Base-by-base conservation (phyloP, 2,888 invertebrate genomes). In the Orthonychiurus folsomi region DNA sequence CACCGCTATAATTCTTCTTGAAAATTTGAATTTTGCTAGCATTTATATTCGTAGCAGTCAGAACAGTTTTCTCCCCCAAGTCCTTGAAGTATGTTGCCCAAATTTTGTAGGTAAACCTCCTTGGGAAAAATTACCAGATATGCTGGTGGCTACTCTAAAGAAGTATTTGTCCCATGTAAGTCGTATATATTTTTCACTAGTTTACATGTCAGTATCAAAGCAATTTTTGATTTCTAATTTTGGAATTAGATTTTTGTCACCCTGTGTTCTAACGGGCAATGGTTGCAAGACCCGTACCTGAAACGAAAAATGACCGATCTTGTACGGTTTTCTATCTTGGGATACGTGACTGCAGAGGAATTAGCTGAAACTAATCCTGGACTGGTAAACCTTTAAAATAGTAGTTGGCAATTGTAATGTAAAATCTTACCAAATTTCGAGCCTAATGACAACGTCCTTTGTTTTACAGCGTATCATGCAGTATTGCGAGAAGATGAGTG, bases 21-120 rank as follows among this genome's bases (percentile, higher is more conserved):
- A 20, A 20, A 59, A 20, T 3, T 23, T 59, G 2, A 3, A 2
- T 2, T 50, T 59, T 12, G 48, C 26, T 23, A 48, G 23, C 20
- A 59, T 59, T 50, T 59, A 59, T 23, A 2, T 12, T 3, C 2
- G 24, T 18, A 59, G 50, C 26, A 20, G 23, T 37, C 59, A 59
- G 26, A 20, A 27, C 3, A 59, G 50, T 5, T 50, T 59, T 23
- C 48, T 59, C n/a, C 59, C 47, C 50, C 50, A 48, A 25, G 26
- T 59, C n/a, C 25, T 59, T 18, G 59, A 59, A 23, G 2, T 27
- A 5, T 59, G 27, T 20, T 15, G 37, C n/a, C 59, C 59, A 9
- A 23, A 18, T n/a, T 59, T 59, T 50, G 37, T 59, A 5, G 59
- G 59, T 3, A 59, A 59, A 59, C 59, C 59, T 15, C 59, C 59